These are phyloP conservation scores for Troides helena DNA, from an alignment of 2,888 invertebrate species.

Conservation along the genomic window DNA sequence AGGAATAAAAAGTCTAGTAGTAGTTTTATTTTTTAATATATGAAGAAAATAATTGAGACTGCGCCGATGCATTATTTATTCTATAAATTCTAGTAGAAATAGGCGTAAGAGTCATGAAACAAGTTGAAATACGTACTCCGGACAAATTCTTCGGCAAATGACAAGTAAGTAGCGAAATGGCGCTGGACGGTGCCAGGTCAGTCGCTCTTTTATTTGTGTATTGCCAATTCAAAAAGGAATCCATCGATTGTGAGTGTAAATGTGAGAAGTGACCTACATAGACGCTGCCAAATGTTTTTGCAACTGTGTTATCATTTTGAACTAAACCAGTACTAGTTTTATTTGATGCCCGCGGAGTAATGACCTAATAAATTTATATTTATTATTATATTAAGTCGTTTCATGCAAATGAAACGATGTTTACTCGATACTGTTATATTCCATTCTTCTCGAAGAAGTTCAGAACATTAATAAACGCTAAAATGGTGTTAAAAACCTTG, in stretches of 20 bases:
- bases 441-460: too few species aligned
- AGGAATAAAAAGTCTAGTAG: too few species aligned
- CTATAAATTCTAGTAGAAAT: too few species aligned
- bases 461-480: too few species aligned
- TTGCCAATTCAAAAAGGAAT: conserved; percentile 30
- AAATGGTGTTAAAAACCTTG: too few species aligned
- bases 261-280: conserved; percentile 27
- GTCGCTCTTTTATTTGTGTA: conserved; percentile 24
- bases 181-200: conserved; percentile 22
- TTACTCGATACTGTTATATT: too few species aligned
- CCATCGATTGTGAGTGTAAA: conserved; percentile 23
- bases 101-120: too few species aligned
- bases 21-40: too few species aligned
- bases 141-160: conserved; percentile 19
- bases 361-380: conserved; percentile 10
- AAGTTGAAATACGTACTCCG: conserved; percentile 2
- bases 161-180: conserved; percentile 20
- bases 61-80: too few species aligned
- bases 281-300: conserved; percentile 25
- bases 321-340: conserved; percentile 2
- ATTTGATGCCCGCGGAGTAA: neutral
- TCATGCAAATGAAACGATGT: neutral
- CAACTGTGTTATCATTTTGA: conserved; percentile 10
- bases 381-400: neutral
- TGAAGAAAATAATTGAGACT: too few species aligned